Conservation (phyloP, 2,113 vertebrate genomes). For the Tricholaema leucomelas region DNA sequence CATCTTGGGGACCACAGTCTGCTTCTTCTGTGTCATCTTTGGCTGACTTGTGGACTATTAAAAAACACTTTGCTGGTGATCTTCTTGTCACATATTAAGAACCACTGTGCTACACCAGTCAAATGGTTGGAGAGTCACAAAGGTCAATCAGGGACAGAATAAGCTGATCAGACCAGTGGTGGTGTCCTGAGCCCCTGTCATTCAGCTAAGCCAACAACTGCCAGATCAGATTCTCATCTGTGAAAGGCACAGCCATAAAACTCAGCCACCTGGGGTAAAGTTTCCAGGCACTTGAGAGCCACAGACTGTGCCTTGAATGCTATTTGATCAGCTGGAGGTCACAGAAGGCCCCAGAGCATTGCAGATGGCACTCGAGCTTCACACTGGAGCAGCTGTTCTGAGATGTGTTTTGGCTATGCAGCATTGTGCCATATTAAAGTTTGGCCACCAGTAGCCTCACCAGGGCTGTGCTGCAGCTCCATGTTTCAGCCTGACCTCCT, state of each 20-base stretch:
- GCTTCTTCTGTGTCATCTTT: neutral
- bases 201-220: neutral
- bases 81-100: neutral
- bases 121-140: neutral
- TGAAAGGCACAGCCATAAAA: neutral
- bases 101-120: neutral
- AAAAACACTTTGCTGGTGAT: neutral
- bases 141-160: neutral
- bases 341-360: neutral
- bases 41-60: neutral
- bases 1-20: neutral
- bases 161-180: constrained; percentile 32
- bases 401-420: neutral
- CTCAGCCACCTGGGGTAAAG: neutral
- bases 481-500: neutral
- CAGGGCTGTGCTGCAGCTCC: neutral
- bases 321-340: neutral
- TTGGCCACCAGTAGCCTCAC: neutral
- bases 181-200: neutral
- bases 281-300: neutral
- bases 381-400: neutral
- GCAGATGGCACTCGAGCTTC: neutral
- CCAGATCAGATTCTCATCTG: neutral
- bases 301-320: neutral
- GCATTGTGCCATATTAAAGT: neutral